Evolutionary conservation across 2,113 vertebrate species (phyloP).

Genomic region (Aptenodytes forsteri): DNA sequence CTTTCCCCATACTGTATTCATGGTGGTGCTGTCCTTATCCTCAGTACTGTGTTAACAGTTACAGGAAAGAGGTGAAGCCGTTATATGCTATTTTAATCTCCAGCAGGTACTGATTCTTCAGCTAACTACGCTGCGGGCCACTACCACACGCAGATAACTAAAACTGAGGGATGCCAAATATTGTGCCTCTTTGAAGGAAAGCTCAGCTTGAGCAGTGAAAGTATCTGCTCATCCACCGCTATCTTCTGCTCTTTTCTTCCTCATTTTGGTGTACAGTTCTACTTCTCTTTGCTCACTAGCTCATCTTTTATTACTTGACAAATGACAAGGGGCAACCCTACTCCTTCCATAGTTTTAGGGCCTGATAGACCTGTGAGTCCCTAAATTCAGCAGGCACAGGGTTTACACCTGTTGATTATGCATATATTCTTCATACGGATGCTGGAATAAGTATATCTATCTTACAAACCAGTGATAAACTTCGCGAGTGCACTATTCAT

Average conservation of each 20-base stretch:
- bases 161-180: background rate
- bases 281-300: background rate
- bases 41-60: background rate
- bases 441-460: background rate
- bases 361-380: background rate
- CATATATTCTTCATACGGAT: background rate
- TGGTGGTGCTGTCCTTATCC: background rate
- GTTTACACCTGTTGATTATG: background rate
- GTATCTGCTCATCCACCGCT: background rate
- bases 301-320: background rate
- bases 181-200: background rate
- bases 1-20: background rate
- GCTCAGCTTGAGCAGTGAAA: background rate
- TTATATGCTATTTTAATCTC: background rate
- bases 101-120: background rate
- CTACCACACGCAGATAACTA: background rate
- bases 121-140: background rate
- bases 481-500: accelerated
- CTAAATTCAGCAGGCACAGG: background rate
- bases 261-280: background rate
- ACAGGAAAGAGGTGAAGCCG: background rate
- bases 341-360: background rate
- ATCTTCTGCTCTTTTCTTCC: background rate
- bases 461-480: background rate
- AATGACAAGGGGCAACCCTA: background rate